Conservation (phyloP, 2,888 invertebrate species). For the Pristionchus arcanus region DNA sequence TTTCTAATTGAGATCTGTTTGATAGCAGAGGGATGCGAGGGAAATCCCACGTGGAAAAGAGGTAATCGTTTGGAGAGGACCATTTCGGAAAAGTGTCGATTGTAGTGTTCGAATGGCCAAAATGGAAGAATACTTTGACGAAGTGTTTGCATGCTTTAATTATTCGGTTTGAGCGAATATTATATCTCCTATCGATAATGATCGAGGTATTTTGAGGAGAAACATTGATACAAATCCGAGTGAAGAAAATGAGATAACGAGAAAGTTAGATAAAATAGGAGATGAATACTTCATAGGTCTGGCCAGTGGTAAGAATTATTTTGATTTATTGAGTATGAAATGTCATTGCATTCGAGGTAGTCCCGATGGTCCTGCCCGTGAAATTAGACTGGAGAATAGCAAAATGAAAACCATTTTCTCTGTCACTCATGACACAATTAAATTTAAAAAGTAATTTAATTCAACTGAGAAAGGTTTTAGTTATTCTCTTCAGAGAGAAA, state of each 20-base stretch:
- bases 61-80: not conserved
- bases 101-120: slow-evolving; percentile 20
- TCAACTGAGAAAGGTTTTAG: not conserved
- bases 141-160: not conserved
- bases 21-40: slow-evolving; percentile 8
- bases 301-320: not conserved
- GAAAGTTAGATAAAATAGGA: not conserved
- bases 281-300: slow-evolving; percentile 1
- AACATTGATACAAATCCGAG: not conserved
- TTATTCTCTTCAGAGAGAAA: not conserved
- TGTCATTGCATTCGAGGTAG: not conserved
- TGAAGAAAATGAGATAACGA: not conserved
- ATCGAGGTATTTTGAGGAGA: not conserved
- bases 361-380: not conserved
- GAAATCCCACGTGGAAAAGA: not conserved
- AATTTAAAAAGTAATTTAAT: not conserved
- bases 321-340: not conserved
- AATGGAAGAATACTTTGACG: not conserved
- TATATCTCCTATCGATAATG: not conserved
- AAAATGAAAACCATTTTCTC: not conserved
- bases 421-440: not conserved
- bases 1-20: not conserved
- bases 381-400: not conserved
- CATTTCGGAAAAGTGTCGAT: not conserved
- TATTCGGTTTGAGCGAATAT: not conserved